These are phyloP conservation scores for Troides aeacus DNA, from an alignment of 2,888 invertebrate species.

Conservation along the genomic window DNA sequence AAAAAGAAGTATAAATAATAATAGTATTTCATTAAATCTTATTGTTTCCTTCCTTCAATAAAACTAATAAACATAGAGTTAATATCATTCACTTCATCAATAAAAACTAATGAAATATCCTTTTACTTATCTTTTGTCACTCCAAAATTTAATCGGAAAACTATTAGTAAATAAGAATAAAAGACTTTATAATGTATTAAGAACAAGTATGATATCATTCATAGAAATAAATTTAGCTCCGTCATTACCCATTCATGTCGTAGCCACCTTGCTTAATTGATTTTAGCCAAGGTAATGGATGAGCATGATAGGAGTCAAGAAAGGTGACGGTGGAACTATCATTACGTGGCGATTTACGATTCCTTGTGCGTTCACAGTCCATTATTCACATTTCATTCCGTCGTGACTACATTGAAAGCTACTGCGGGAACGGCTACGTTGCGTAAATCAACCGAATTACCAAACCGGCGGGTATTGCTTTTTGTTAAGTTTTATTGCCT, in stretches of 20 bases:
- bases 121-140: too few species aligned
- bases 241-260: constrained; percentile 12
- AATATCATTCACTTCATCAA: too few species aligned
- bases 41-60: too few species aligned
- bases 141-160: too few species aligned
- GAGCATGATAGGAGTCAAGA: constrained; percentile 14
- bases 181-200: background rate
- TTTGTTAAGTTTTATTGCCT: constrained; percentile 8
- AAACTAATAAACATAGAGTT: too few species aligned
- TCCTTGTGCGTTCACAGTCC: constrained; percentile 49
- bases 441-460: constrained; percentile 47
- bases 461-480: constrained; percentile 38
- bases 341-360: constrained; percentile 49
- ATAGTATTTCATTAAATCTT: too few species aligned
- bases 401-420: constrained; percentile 45
- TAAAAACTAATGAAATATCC: too few species aligned
- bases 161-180: too few species aligned
- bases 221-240: background rate
- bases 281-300: constrained; percentile 11
- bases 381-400: constrained; percentile 60
- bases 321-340: constrained; percentile 35
- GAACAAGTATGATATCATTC: background rate
- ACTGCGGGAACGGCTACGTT: constrained; percentile 33
- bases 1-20: too few species aligned
- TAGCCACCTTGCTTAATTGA: constrained; percentile 14